These are phyloP conservation scores for Dinoponera quadriceps DNA, from an alignment of 1,140 invertebrate genomes.

Conservation along the genomic window DNA sequence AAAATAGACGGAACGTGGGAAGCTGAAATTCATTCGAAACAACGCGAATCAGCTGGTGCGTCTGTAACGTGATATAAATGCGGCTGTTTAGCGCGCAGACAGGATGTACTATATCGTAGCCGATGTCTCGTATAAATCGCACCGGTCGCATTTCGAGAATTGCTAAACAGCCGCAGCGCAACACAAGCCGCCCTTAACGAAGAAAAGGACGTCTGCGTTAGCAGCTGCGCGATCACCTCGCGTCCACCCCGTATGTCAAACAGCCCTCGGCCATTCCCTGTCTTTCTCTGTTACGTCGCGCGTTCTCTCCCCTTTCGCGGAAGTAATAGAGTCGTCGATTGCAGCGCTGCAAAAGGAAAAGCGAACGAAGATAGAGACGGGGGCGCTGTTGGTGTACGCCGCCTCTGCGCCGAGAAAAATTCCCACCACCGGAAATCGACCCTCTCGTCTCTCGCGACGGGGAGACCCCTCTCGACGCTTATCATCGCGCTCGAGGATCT, in stretches of 20 bases:
- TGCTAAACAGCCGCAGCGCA: constrained; percentile 39
- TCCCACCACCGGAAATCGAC: constrained; percentile 77
- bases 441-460: constrained; percentile 56
- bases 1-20: constrained; percentile 9
- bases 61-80: constrained; percentile 47
- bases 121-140: constrained; percentile 50
- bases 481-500: constrained; percentile 68
- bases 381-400: constrained; percentile 32
- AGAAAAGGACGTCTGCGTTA: constrained; percentile 62
- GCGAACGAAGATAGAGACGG: constrained; percentile 67
- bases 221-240: constrained; percentile 67
- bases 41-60: neutral
- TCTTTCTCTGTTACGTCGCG: constrained; percentile 42
- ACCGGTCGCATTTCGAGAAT: constrained; percentile 53
- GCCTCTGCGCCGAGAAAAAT: constrained; percentile 64
- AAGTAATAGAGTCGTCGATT: constrained; percentile 76
- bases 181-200: constrained; percentile 48
- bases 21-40: constrained; percentile 36
- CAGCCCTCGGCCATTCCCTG: constrained; percentile 30
- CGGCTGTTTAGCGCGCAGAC: constrained; percentile 20
- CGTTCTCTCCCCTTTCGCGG: constrained; percentile 66
- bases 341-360: constrained; percentile 72
- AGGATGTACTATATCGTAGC: constrained; percentile 46
- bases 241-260: constrained; percentile 49
- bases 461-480: constrained; percentile 70